Evolutionary conservation across 1,140 invertebrate genomes (phyloP).

Genomic region (Lepidurus couesii): DNA sequence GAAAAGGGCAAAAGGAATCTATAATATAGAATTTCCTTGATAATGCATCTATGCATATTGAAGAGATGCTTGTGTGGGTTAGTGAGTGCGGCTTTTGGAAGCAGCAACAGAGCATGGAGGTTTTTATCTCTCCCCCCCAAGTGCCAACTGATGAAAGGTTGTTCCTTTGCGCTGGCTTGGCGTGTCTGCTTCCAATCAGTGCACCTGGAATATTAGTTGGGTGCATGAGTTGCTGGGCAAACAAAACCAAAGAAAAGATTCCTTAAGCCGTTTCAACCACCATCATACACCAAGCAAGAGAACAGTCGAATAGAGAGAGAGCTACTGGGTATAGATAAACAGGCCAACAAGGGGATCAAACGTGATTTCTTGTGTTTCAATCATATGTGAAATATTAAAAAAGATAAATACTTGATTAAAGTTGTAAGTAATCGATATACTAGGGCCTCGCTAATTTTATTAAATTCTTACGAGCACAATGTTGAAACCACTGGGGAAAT

Average conservation of each 20-base stretch:
- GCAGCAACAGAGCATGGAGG: background rate
- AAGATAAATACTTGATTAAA: too few species aligned
- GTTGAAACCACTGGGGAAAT: too few species aligned
- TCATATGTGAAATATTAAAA: too few species aligned
- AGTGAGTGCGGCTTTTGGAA: slow-evolving; percentile 13
- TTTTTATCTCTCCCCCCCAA: slow-evolving; percentile 13
- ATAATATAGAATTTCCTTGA: background rate
- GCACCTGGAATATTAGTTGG: slow-evolving; percentile 8
- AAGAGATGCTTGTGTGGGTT: background rate
- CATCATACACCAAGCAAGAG: background rate
- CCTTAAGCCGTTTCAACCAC: background rate
- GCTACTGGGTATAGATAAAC: background rate
- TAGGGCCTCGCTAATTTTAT: too few species aligned
- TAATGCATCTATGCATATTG: slow-evolving; percentile 20
- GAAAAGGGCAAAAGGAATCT: slow-evolving; percentile 3
- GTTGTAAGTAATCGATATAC: too few species aligned
- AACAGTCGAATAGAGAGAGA: background rate
- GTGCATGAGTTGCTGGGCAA: background rate
- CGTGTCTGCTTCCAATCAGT: slow-evolving; percentile 21
- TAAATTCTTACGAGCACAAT: too few species aligned
- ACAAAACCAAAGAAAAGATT: background rate
- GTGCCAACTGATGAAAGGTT: slow-evolving; percentile 21
- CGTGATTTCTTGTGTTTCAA: too few species aligned
- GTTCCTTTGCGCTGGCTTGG: slow-evolving; percentile 17
- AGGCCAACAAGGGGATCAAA: background rate